Conservation (phyloP, 2,113 vertebrate species). For the Pterocles gutturalis region DNA sequence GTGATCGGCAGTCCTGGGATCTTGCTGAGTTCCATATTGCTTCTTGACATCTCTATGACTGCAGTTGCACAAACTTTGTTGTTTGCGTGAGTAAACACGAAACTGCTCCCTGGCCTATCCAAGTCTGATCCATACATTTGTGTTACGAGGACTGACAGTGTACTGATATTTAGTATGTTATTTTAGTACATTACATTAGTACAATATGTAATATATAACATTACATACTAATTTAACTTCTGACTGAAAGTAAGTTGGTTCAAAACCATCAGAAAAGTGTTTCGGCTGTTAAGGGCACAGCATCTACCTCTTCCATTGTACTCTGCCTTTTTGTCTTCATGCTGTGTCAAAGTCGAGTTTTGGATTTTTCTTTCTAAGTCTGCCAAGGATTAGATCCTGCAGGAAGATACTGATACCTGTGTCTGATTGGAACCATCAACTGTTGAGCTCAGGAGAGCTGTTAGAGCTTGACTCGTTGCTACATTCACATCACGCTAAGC, state of each 20-base stretch:
- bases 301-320: neutral
- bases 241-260: neutral
- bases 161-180: neutral
- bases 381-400: neutral
- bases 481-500: neutral
- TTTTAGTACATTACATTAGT: too few relatives aligned
- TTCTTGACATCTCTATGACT: neutral
- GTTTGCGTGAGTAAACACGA: neutral
- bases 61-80: constrained; percentile 16
- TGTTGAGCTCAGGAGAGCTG: neutral
- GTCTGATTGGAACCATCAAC: neutral
- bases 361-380: neutral
- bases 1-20: neutral
- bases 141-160: neutral
- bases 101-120: neutral
- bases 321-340: neutral
- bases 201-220: too few relatives aligned
- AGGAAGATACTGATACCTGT: neutral
- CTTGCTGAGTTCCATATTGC: neutral
- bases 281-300: neutral
- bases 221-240: neutral
- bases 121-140: neutral
- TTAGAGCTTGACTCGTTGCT: neutral
- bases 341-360: neutral
- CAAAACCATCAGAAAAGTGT: neutral